Conservation (phyloP, 1,140 invertebrate species). For the Drosophila repleta region DNA sequence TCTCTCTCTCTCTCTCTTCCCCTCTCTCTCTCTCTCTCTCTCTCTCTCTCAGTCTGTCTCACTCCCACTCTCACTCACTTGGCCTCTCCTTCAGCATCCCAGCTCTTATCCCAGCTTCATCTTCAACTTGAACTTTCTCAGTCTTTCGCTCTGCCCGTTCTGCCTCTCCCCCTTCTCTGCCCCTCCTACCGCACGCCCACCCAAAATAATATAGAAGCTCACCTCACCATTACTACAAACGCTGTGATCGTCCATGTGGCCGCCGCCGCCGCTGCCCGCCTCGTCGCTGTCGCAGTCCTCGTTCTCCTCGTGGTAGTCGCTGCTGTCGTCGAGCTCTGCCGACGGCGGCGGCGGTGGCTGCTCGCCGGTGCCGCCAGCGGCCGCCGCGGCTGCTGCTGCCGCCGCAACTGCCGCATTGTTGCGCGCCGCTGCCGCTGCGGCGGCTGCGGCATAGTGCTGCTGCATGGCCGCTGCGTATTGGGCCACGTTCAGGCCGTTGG, state of each 20-base stretch:
- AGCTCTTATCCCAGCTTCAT: too few species aligned
- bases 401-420: conserved; percentile 66
- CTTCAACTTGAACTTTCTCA: too few species aligned
- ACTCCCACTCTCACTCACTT: too few species aligned
- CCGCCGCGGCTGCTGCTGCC: conserved; percentile 51
- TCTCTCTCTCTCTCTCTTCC: too few species aligned
- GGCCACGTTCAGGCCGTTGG: conserved; percentile 75
- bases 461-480: conserved; percentile 81
- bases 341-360: conserved; percentile 28
- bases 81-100: too few species aligned
- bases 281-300: conserved; percentile 82
- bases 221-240: conserved; percentile 84
- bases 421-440: conserved; percentile 67
- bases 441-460: conserved; percentile 76
- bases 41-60: too few species aligned
- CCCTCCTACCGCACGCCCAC: background rate
- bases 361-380: conserved; percentile 12
- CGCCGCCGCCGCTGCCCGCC: conserved; percentile 62
- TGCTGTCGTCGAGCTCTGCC: conserved; percentile 73
- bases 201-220: conserved; percentile 79
- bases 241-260: conserved; percentile 82
- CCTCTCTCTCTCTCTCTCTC: too few species aligned
- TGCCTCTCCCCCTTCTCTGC: background rate
- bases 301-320: conserved; percentile 80
- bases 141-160: too few species aligned